Evolutionary conservation across 2,888 invertebrate species (phyloP), one percentile per base, ranked within the genome.

Genomic region (Helicoverpa assulta): DNA sequence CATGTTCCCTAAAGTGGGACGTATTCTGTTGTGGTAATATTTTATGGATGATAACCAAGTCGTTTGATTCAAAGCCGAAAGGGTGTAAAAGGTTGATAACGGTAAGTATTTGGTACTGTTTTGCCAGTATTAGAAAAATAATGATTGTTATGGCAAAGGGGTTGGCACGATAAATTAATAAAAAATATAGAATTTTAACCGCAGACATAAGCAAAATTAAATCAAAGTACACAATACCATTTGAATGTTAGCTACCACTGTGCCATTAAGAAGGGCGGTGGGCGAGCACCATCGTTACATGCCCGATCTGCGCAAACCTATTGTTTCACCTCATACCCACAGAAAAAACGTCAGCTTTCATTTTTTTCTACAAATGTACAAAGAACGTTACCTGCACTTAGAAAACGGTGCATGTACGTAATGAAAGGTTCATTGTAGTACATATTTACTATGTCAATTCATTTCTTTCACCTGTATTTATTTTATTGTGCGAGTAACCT

Each of bases 371-470:
- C 70, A 86, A 82, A 81, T 79, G 73, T 73, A 88, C 83, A 86
- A 85, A 83, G 82, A 77, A 68, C 76, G 67, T 85, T 89, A 90
- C 89, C 90, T 90, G 89, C 87, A 81, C 55, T 66, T 69, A 62
- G 26, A 43, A 57, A 40, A 37, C 50, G 50, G 29, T 70, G 57
- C 64, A 52, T 63, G 40, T 47, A 19, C 7, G n/a, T 53, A 65
- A 67, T 55, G 21, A 52, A 62, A 76, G 54, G 51, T 67, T 43
- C 60, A 63, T 60, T 66, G 50, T 60, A 26, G 16, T 52, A n/a
- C 40, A 52, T 58, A 50, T 65, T 62, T 58, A 37, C 59, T n/a
- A 58, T 63, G 53, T 51, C 50, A 58, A 75, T 56, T 60, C 70
- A 57, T 58, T 78, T 64, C 57, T 76, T 43, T 8, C 51, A 77